phyloP scores from a whole-genome alignment of 2,797 vertebrate species.

The Tachyglossus aculeatus region DNA sequence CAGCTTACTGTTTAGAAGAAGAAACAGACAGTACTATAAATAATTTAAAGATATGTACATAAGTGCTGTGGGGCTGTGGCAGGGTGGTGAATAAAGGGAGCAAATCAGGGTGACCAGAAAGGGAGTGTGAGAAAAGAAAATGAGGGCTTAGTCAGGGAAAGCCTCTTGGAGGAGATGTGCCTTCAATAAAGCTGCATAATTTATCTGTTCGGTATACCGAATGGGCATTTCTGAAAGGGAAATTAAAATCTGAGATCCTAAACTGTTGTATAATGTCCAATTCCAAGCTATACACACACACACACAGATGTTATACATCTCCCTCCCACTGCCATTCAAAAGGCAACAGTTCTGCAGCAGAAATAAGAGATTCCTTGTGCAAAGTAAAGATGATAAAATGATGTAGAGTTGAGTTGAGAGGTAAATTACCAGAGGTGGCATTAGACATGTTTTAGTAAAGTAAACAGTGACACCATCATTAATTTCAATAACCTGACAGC shows the following conservation, averaged over 20 bases:
- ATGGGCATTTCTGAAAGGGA: constrained; percentile 34
- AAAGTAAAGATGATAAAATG: constrained; percentile 49
- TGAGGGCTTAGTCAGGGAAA: too few relatives aligned
- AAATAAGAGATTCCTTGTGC: neutral
- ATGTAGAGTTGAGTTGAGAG: constrained; percentile 28
- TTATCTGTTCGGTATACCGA: constrained; percentile 19
- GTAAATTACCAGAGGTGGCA: constrained; percentile 58
- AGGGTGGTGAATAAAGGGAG: too few relatives aligned
- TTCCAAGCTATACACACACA: constrained; percentile 15
- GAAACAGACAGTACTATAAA: too few relatives aligned
- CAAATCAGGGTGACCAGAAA: too few relatives aligned
- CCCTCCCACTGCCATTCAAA: accelerated
- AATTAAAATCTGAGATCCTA: constrained; percentile 23
- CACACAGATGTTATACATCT: neutral
- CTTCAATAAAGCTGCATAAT: neutral
- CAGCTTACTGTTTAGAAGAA: too few relatives aligned
- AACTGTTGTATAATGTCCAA: neutral
- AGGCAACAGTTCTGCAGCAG: neutral
- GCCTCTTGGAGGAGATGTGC: too few relatives aligned
- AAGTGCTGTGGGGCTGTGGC: too few relatives aligned
- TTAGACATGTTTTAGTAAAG: constrained; percentile 49
- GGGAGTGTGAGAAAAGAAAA: too few relatives aligned
- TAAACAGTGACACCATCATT: constrained; percentile 42
- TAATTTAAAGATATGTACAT: too few relatives aligned
- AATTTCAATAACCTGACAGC: constrained; percentile 55